Percentiles rank a stretch among this genome's conserved stretches.
Evolutionary conservation across 2,888 invertebrate species (phyloP).

Genomic region (Eurois occulta): DNA sequence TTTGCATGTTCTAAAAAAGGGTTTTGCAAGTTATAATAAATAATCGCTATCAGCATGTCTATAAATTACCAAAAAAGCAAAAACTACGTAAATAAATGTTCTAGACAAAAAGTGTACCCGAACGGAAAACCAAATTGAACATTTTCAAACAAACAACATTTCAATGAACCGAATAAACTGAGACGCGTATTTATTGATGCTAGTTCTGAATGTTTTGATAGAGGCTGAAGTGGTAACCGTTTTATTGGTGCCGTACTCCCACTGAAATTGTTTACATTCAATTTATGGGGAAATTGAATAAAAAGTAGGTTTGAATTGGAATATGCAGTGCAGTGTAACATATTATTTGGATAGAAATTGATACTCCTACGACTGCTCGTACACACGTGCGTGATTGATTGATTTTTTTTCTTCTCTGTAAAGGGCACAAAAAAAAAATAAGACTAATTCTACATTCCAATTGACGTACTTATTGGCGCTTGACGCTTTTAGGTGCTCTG

Average conservation of each 20-base stretch:
- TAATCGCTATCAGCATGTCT: neutral
- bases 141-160: slow-evolving; percentile 63
- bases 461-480: neutral
- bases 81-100: neutral
- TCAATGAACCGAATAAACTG: slow-evolving; percentile 65
- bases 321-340: too few species aligned
- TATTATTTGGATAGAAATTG: neutral
- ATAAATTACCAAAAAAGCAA: slow-evolving; percentile 21
- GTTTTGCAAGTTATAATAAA: neutral
- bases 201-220: slow-evolving; percentile 15
- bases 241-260: neutral
- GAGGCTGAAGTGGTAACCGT: neutral
- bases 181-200: slow-evolving; percentile 53
- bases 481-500: neutral
- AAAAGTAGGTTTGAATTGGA: neutral
- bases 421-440: neutral
- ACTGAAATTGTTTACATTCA: slow-evolving; percentile 4
- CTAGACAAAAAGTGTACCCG: slow-evolving; percentile 44
- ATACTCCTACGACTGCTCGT: neutral
- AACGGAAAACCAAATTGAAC: slow-evolving; percentile 65
- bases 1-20: neutral
- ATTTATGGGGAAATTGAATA: neutral
- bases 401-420: neutral
- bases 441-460: too few species aligned
- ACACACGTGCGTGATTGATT: neutral